A percentile compares a stretch with the other conserved stretches of the same genome.
These are phyloP conservation scores for Psittacula derbiana DNA, from an alignment of 2,797 vertebrate species.

Conservation along the genomic window DNA sequence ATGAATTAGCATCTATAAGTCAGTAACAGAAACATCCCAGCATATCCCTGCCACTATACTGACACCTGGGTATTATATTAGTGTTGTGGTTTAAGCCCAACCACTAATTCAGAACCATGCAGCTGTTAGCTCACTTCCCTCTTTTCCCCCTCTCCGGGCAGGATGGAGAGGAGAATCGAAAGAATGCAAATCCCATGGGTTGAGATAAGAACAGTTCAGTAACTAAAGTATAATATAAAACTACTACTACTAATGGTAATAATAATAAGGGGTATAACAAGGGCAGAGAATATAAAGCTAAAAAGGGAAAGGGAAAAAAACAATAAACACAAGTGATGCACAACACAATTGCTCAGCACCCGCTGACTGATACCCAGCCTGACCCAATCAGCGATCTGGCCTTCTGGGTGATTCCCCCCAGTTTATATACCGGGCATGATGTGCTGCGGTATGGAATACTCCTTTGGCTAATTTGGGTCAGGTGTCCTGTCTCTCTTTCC, in stretches of 20 bases:
- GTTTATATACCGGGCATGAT: background rate
- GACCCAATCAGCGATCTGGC: background rate
- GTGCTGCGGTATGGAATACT: background rate
- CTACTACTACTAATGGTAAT: background rate
- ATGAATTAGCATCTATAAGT: background rate
- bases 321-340: background rate
- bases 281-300: background rate
- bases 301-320: background rate
- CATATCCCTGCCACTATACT: background rate
- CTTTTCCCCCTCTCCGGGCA: background rate
- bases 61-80: constrained; percentile 2
- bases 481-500: background rate
- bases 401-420: background rate
- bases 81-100: background rate
- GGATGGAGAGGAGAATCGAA: background rate
- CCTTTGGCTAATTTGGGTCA: background rate
- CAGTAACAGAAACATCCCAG: background rate
- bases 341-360: background rate
- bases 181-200: background rate
- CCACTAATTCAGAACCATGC: background rate
- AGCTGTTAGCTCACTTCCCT: background rate
- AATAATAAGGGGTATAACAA: background rate
- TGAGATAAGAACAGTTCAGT: background rate
- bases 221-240: background rate
- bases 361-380: accelerated